Evolutionary conservation across 1,140 invertebrate genomes (phyloP).

Genomic region (Nymphalis io): DNA sequence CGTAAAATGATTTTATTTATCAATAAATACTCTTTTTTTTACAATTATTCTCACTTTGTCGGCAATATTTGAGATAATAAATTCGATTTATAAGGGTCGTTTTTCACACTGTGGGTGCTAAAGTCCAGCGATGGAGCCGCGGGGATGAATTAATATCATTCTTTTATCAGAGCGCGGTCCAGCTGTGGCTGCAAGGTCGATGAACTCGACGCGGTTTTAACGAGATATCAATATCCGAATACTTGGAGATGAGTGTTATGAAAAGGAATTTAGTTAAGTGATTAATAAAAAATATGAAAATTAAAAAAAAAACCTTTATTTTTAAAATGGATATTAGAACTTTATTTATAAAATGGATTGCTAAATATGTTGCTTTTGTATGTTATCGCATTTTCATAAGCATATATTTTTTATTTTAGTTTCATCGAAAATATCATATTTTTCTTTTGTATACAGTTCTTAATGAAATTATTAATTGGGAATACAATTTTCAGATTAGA

Average conservation of each 20-base stretch:
- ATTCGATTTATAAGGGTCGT: conserved; percentile 26
- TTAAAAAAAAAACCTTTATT: background rate
- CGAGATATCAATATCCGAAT: conserved; percentile 50
- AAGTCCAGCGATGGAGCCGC: conserved; percentile 21
- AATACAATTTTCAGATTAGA: background rate
- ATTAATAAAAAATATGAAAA: background rate
- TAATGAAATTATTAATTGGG: background rate
- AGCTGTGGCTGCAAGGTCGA: conserved; percentile 51
- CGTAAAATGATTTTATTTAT: conserved; percentile 24
- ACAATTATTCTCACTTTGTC: conserved; percentile 25
- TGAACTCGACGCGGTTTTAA: conserved; percentile 48
- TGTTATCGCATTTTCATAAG: too few relatives aligned
- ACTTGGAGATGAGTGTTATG: conserved; percentile 9
- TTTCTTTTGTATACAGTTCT: background rate
- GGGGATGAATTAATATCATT: conserved; percentile 62
- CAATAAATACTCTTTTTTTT: conserved; percentile 25
- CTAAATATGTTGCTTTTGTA: too few relatives aligned
- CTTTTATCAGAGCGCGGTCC: conserved; percentile 59
- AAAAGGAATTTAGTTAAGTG: background rate
- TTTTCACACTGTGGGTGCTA: conserved; percentile 22
- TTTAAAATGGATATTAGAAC: too few relatives aligned
- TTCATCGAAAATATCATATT: background rate
- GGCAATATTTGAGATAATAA: conserved; percentile 27
- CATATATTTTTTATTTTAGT: background rate
- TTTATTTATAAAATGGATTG: too few relatives aligned